phyloP scores from a whole-genome alignment of 2,797 vertebrate genomes.

The Rhinatrema bivittatum region DNA sequence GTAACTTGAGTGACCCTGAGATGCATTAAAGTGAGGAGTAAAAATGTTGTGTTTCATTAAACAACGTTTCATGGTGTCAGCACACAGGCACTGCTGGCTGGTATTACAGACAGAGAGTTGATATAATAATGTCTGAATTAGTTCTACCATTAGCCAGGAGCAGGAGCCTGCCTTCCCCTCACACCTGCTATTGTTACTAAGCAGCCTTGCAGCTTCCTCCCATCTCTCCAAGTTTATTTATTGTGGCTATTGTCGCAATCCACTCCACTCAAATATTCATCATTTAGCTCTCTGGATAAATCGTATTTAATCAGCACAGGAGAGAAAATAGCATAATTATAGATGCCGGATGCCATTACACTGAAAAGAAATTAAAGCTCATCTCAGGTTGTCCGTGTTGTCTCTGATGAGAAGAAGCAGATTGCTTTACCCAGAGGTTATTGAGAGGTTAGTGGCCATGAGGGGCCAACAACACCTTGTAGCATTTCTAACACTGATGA shows the following conservation, averaged over 20 bases:
- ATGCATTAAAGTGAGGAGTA: too few relatives aligned
- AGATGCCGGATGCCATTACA: conserved; percentile 84
- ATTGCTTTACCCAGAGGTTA: conserved; percentile 42
- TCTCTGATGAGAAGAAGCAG: conserved; percentile 36
- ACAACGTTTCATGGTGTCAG: too few relatives aligned
- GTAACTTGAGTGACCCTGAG: too few relatives aligned
- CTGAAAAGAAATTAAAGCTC: conserved; percentile 81
- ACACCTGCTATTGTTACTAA: conserved; percentile 35
- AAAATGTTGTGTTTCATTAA: too few relatives aligned
- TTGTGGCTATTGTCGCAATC: conserved; percentile 47
- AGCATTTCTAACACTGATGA: conserved; percentile 22
- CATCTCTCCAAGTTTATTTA: conserved; percentile 49
- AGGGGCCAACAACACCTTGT: conserved; percentile 27
- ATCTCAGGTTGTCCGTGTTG: conserved; percentile 43
- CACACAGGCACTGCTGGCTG: too few relatives aligned
- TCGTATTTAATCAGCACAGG: conserved; percentile 75
- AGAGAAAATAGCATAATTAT: conserved; percentile 90
- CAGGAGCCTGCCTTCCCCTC: too few relatives aligned
- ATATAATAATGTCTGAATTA: too few relatives aligned
- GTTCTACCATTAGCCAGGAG: too few relatives aligned
- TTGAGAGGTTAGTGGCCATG: conserved; percentile 37
- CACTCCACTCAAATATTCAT: conserved; percentile 52
- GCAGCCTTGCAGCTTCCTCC: conserved; percentile 12
- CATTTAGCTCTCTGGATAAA: conserved; percentile 57
- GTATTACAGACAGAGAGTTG: too few relatives aligned